Evolutionary conservation across 1,140 invertebrate genomes (phyloP).

Genomic region (Drosophila pseudoananassae): DNA sequence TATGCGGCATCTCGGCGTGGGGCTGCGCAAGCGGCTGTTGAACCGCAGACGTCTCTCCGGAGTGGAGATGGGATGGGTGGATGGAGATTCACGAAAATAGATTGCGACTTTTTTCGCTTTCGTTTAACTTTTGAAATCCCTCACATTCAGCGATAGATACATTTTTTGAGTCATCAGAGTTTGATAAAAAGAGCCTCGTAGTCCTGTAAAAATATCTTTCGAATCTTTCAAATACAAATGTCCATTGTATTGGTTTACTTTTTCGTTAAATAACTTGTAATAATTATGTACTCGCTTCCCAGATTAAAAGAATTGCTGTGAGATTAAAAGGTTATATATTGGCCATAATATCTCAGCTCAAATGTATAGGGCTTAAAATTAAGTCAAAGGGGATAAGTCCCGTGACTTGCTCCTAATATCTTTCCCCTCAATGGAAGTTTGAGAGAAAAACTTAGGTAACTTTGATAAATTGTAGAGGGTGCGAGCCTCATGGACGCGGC

Average conservation of each 20-base stretch:
- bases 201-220: too few relatives aligned
- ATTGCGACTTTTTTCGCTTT: constrained; percentile 37
- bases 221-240: too few relatives aligned
- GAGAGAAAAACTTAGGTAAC: constrained; percentile 20
- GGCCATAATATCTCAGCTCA: not conserved
- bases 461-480: constrained; percentile 20
- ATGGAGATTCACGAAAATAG: constrained; percentile 27
- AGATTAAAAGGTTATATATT: not conserved
- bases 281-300: too few relatives aligned
- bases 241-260: too few relatives aligned
- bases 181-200: constrained; percentile 3
- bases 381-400: not conserved
- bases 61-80: constrained; percentile 7
- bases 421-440: constrained; percentile 13
- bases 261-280: too few relatives aligned
- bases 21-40: constrained; percentile 56
- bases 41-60: constrained; percentile 33
- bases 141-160: not conserved
- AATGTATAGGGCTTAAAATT: not conserved
- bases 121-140: not conserved
- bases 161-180: constrained; percentile 6
- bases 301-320: too few relatives aligned
- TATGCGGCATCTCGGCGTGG: constrained; percentile 46
- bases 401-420: not conserved
- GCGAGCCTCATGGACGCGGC: constrained; percentile 19